These are phyloP conservation scores for Gallinago solitaria DNA, from an alignment of 2,797 vertebrate species.

Conservation along the genomic window DNA sequence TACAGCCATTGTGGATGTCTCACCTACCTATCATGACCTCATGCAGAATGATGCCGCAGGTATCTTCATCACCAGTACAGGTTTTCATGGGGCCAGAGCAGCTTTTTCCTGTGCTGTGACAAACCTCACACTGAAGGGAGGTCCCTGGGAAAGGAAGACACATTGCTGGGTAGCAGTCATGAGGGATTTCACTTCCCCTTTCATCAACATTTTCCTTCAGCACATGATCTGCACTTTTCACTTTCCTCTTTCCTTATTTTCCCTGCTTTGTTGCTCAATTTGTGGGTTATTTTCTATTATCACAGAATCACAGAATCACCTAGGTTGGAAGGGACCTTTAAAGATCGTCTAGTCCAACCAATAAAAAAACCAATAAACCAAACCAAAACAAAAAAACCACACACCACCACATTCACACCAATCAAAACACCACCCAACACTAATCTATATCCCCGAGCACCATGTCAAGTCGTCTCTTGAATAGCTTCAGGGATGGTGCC, in stretches of 20 bases:
- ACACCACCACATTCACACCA: too few species aligned
- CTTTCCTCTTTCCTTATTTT: not conserved
- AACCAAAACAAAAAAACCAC: too few species aligned
- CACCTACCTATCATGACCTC: slow-evolving; percentile 22
- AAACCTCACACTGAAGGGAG: slow-evolving; percentile 48
- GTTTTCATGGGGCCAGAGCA: slow-evolving; percentile 23
- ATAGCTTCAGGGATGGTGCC: too few species aligned
- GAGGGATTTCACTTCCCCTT: not conserved
- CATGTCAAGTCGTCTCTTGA: too few species aligned
- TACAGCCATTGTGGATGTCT: not conserved
- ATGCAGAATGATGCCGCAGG: slow-evolving; percentile 2
- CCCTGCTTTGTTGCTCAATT: not conserved
- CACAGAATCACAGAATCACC: too few species aligned
- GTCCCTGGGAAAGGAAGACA: not conserved
- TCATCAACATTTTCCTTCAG: not conserved
- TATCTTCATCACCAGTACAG: slow-evolving; percentile 22
- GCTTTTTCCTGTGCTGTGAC: slow-evolving; percentile 16
- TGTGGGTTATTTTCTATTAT: not conserved
- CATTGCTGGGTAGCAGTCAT: not conserved
- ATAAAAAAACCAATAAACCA: too few species aligned
- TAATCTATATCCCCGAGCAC: too few species aligned
- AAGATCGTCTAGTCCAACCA: too few species aligned
- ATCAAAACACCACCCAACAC: too few species aligned
- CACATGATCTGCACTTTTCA: not conserved
- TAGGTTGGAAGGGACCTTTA: too few species aligned